These are phyloP conservation scores for Phrynocephalus guinanensis DNA, from an alignment of 2,797 vertebrate species.

Conservation along the genomic window DNA sequence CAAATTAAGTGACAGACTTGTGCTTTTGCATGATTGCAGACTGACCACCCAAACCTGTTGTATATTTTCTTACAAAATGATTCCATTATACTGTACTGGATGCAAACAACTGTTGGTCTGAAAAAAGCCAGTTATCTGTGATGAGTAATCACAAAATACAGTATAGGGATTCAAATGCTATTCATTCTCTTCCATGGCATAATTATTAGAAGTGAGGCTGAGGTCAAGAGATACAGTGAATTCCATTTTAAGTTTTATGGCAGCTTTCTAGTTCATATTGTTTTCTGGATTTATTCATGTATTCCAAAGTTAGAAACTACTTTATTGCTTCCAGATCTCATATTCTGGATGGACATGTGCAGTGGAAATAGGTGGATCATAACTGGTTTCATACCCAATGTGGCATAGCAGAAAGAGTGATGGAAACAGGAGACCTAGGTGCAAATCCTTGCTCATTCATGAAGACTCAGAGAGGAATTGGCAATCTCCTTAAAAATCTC, in stretches of 20 bases:
- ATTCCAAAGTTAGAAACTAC: not conserved
- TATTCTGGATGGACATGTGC: too few relatives aligned
- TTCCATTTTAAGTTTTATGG: too few relatives aligned
- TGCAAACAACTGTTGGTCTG: not conserved
- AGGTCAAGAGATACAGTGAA: too few relatives aligned
- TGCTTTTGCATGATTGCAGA: not conserved
- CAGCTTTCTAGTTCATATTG: not conserved
- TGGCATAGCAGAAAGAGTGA: too few relatives aligned
- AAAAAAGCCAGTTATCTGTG: not conserved
- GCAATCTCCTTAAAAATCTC: too few relatives aligned
- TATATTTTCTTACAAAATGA: constrained; percentile 2
- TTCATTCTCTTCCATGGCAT: not conserved
- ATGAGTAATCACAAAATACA: not conserved
- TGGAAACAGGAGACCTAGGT: too few relatives aligned
- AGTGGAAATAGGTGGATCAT: too few relatives aligned
- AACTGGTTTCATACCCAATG: too few relatives aligned
- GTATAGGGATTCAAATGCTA: not conserved
- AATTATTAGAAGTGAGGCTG: not conserved
- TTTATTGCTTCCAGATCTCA: too few relatives aligned
- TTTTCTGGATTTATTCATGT: not conserved
- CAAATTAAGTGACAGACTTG: constrained; percentile 22
- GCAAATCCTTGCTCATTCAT: too few relatives aligned
- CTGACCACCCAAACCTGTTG: not conserved
- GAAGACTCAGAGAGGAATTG: too few relatives aligned
- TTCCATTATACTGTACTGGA: not conserved